Percentiles rank a stretch among this genome's conserved stretches.
These are phyloP conservation scores for Tridacna gigas DNA, from an alignment of 2,888 invertebrate genomes.

Conservation along the genomic window DNA sequence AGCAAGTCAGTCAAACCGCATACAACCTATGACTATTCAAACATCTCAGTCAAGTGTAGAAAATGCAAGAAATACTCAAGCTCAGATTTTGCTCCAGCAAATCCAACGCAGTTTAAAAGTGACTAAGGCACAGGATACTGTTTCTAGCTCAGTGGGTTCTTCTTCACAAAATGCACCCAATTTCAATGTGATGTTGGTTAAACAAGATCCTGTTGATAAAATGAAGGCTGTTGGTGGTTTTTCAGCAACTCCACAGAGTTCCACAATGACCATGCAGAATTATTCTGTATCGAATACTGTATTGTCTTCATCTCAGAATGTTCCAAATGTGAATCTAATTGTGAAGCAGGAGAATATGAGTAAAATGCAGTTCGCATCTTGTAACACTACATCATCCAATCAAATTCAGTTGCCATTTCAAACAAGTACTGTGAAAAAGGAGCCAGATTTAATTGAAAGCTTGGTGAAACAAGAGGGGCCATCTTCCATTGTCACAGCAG, in stretches of 20 bases:
- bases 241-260: constrained; percentile 9
- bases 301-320: constrained; percentile 15
- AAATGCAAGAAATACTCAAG: constrained; percentile 36
- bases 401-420: constrained; percentile 19
- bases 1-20: background rate
- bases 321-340: constrained; percentile 43
- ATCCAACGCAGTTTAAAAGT: constrained; percentile 43
- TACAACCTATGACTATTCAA: constrained; percentile 5
- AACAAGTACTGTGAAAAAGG: constrained; percentile 33
- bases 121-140: constrained; percentile 26
- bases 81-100: constrained; percentile 59
- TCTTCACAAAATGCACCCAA: constrained; percentile 38
- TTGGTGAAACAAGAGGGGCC: constrained; percentile 49
- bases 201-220: constrained; percentile 31
- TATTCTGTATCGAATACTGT: background rate
- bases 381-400: constrained; percentile 5
- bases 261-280: constrained; percentile 29
- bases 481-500: constrained; percentile 8
- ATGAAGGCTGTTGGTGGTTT: background rate
- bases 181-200: constrained; percentile 37
- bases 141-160: constrained; percentile 12
- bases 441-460: constrained; percentile 48
- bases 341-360: constrained; percentile 40
- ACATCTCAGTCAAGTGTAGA: constrained; percentile 8
- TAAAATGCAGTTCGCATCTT: constrained; percentile 9